These are phyloP conservation scores for Monoplex corrugatus DNA, from an alignment of 2,888 invertebrate genomes.

Conservation along the genomic window DNA sequence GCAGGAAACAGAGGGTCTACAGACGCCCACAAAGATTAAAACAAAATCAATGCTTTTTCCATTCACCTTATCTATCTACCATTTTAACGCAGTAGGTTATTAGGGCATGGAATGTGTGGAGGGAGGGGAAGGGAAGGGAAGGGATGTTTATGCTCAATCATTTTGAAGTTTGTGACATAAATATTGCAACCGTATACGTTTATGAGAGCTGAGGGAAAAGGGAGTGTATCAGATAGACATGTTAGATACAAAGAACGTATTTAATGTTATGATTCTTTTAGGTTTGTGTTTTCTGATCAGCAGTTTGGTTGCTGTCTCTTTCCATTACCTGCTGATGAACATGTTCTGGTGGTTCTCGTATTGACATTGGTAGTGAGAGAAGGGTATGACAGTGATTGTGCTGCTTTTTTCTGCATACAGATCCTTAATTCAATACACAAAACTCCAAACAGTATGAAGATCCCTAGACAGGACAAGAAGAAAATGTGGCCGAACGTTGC, in stretches of 20 bases:
- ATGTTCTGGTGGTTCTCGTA: no score
- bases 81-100: no score
- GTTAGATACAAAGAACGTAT: background rate
- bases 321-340: no score
- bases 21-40: background rate
- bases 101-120: no score
- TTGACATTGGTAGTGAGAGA: no score
- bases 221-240: background rate
- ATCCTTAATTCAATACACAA: no score
- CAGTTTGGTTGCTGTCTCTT: background rate
- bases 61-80: no score
- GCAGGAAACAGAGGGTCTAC: background rate
- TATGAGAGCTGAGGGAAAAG: background rate
- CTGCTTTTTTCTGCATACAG: no score
- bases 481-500: no score
- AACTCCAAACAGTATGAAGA: no score
- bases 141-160: background rate
- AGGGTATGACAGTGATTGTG: no score
- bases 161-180: conserved; percentile 20
- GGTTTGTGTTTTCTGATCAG: background rate
- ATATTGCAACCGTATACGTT: background rate
- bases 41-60: background rate
- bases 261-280: background rate
- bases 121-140: background rate
- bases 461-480: no score